Evolutionary conservation across 2,888 invertebrate genomes (phyloP).

Genomic region (Drosophila helvetica): DNA sequence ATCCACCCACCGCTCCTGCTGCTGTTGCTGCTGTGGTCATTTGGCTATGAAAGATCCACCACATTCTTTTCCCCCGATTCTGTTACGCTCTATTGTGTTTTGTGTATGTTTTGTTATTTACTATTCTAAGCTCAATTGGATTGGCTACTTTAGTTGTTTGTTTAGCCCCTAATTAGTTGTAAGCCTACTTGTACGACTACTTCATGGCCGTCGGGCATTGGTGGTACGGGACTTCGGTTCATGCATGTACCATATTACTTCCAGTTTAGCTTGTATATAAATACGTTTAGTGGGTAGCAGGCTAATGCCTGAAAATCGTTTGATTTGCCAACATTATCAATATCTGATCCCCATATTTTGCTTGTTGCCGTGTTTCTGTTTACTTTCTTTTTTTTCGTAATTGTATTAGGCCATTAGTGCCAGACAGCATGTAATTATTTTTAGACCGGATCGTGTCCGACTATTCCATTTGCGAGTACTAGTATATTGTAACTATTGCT

Average conservation of each 20-base stretch:
- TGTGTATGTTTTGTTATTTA: slow-evolving; percentile 67
- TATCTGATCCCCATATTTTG: slow-evolving; percentile 8
- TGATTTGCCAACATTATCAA: slow-evolving; percentile 20
- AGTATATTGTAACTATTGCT: slow-evolving; percentile 21
- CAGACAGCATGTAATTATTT: slow-evolving; percentile 52
- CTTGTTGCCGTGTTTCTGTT: slow-evolving; percentile 48
- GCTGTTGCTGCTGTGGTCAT: slow-evolving; percentile 18
- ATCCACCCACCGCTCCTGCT: not conserved
- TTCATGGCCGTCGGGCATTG: slow-evolving; percentile 8
- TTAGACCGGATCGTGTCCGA: slow-evolving; percentile 28
- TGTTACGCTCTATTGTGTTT: slow-evolving; percentile 25
- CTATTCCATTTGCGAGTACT: slow-evolving; percentile 37
- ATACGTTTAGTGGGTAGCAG: slow-evolving; percentile 41
- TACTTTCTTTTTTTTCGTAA: slow-evolving; percentile 48
- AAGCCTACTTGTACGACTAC: slow-evolving; percentile 37
- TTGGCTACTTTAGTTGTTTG: slow-evolving; percentile 52
- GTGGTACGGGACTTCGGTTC: not conserved
- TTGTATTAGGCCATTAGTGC: slow-evolving; percentile 67
- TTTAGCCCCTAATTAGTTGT: slow-evolving; percentile 44
- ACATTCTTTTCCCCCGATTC: slow-evolving; percentile 13
- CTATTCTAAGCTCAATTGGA: slow-evolving; percentile 65
- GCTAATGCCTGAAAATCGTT: slow-evolving; percentile 52
- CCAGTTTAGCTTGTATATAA: slow-evolving; percentile 41
- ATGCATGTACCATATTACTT: slow-evolving; percentile 26
- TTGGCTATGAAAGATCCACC: slow-evolving; percentile 38